Conservation (phyloP, 2,888 invertebrate genomes). For the Papilio protenor region DNA sequence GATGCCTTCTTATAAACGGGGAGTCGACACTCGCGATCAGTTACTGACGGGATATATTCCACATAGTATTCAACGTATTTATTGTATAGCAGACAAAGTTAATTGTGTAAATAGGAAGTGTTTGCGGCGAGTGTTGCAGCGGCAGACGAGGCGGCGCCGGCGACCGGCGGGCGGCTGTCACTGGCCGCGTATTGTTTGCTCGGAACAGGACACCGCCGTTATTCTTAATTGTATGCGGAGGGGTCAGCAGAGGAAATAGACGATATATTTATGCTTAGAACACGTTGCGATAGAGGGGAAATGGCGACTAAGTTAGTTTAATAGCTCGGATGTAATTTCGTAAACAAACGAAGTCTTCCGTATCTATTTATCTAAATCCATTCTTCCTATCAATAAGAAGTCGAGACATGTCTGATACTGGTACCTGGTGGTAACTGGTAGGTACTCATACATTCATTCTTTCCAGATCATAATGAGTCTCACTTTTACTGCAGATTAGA, state of each 20-base stretch:
- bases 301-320: neutral
- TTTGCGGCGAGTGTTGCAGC: neutral
- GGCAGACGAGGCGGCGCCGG: constrained; percentile 1
- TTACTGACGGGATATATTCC: too few relatives aligned
- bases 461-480: too few relatives aligned
- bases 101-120: constrained; percentile 23
- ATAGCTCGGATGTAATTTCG: neutral
- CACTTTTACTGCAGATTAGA: too few relatives aligned
- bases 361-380: neutral
- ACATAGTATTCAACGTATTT: neutral
- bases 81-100: neutral
- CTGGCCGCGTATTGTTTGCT: neutral
- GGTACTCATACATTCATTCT: too few relatives aligned
- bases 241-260: neutral
- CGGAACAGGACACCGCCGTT: neutral
- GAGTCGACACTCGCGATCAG: neutral
- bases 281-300: neutral
- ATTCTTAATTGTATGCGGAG: constrained; percentile 9
- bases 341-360: neutral
- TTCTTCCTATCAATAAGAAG: neutral
- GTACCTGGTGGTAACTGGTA: too few relatives aligned
- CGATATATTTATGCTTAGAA: neutral
- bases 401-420: too few relatives aligned
- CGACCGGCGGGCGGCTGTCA: neutral
- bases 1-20: neutral